Conservation (phyloP, 2,113 vertebrate genomes). For the Natator depressus region DNA sequence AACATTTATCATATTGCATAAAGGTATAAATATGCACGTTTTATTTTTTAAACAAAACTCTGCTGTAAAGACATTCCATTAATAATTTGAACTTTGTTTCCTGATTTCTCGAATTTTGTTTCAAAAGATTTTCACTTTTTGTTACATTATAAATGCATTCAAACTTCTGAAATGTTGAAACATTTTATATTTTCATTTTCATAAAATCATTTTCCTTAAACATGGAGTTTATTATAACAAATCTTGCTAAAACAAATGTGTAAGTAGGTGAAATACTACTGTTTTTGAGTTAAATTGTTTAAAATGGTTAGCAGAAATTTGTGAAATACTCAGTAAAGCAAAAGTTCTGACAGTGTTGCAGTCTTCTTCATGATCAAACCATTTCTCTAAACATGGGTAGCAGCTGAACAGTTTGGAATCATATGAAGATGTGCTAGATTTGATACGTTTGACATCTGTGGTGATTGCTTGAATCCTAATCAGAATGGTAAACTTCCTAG, state of each 20-base stretch:
- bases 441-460: not conserved
- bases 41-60: not conserved
- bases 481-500: fast-evolving
- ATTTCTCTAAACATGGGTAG: not conserved
- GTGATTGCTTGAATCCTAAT: not conserved
- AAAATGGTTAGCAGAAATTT: not conserved
- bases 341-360: not conserved
- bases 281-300: not conserved
- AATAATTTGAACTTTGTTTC: not conserved
- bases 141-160: not conserved
- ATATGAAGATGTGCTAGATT: not conserved
- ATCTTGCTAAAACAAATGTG: not conserved
- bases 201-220: not conserved
- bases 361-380: not conserved
- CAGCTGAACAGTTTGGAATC: not conserved
- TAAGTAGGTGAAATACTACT: fast-evolving
- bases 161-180: not conserved
- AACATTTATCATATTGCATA: fast-evolving
- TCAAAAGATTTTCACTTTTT: fast-evolving
- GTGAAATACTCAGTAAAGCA: not conserved
- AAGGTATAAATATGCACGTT: fast-evolving
- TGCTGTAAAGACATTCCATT: not conserved
- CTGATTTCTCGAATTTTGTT: not conserved
- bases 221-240: not conserved
- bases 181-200: fast-evolving